A percentile compares a stretch with the other conserved stretches of the same genome.
phyloP scores from a whole-genome alignment of 2,113 vertebrate genomes.

The Xenus cinereus region DNA sequence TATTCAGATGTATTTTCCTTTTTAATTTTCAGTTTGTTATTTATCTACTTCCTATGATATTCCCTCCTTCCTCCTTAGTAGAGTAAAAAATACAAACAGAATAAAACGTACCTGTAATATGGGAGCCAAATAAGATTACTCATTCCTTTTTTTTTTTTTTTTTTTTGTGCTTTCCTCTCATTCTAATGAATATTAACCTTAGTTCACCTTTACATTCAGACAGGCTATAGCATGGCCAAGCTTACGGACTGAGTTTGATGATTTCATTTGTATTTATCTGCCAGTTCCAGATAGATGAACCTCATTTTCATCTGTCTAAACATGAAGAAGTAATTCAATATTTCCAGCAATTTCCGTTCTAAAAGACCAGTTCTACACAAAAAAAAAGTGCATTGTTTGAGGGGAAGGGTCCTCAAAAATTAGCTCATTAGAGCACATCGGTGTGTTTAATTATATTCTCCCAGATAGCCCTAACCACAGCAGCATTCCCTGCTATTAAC shows the following conservation, averaged over 20 bases:
- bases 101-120: background rate
- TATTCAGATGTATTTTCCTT: constrained; percentile 22
- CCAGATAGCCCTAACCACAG: background rate
- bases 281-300: background rate
- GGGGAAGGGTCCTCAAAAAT: background rate
- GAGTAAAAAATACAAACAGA: background rate
- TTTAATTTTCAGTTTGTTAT: constrained; percentile 30
- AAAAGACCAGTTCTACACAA: background rate
- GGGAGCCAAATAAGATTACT: background rate
- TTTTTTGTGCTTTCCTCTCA: background rate
- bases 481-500: background rate
- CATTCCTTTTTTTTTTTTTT: background rate
- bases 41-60: constrained; percentile 17
- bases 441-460: background rate
- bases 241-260: background rate
- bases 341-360: background rate
- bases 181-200: background rate
- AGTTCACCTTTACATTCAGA: background rate
- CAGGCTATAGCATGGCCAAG: background rate
- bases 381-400: background rate
- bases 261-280: background rate
- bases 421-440: background rate
- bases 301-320: background rate
- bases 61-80: background rate
- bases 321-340: background rate